Base-by-base conservation (phyloP, 2,113 vertebrate species). In the Myiopsitta monachus region DNA sequence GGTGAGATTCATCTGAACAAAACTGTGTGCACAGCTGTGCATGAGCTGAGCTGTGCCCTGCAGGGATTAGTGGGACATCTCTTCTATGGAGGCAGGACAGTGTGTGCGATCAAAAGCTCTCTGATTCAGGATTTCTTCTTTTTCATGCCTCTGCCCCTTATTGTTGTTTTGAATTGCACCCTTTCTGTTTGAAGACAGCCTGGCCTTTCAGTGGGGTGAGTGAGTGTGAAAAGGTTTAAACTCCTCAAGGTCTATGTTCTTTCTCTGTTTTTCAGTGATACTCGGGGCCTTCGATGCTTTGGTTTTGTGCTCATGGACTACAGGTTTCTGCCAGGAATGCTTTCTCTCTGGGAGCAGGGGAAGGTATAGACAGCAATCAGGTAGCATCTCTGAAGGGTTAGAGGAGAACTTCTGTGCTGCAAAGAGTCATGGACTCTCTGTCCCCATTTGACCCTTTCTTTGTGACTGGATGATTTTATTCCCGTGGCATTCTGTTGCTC, bases 71-170 rank as follows among this genome's bases (percentile, higher is more conserved):
- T 68, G 44, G 74, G 77, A 84, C 68, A 49, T 73, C 31, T 28
- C 16, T 82, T 55, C 52, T 73, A 3, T 73, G 68, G 67, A 83
- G 66, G 59, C 68, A 93, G 41, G 68, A 57, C 46, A 77, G 68
- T 38, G 26, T 62, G n/a, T 44, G 83, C 49, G 86, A 92, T 93
- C 91, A 95, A 92, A 92, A 55, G 33, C 55, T 59, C 83, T 55
- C 21, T 44, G 59, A 74, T 88, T 83, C 64, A 46, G 44, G 51
- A 24, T 39, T 91, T 54, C 36, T 77, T 85, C 57, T 59, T 27
- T 41, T 59, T 16, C 59, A 27, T 78, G 62, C 24, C 39, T 87
- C 52, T 90, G 51, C 54, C 28, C 51, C n/a, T 92, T 44, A 15
- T 10, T 93, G 64, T 87, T 88, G 63, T 88, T 96, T 95, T 92